Evolutionary conservation across 2,797 vertebrate genomes (phyloP).

Genomic region (Numenius phaeopus): DNA sequence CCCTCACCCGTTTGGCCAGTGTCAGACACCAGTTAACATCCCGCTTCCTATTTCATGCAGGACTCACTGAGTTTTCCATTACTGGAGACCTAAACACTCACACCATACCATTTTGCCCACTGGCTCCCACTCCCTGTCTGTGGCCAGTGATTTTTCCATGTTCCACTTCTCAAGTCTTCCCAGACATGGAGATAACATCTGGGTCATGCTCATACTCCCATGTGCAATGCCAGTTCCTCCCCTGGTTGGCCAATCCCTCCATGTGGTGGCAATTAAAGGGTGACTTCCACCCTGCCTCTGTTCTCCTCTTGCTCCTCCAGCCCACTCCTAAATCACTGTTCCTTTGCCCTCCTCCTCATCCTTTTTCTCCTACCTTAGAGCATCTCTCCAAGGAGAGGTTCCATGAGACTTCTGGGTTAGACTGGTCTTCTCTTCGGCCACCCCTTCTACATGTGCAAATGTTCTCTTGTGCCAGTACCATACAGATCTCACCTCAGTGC

Average conservation of each 20-base stretch:
- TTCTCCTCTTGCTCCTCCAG: background rate
- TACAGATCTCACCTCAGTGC: background rate
- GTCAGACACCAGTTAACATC: background rate
- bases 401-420: background rate
- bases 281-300: background rate
- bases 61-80: background rate
- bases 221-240: background rate
- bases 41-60: background rate
- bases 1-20: background rate
- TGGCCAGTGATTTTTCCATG: background rate
- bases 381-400: background rate
- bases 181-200: background rate
- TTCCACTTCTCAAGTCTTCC: background rate
- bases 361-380: background rate
- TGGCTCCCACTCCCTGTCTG: background rate
- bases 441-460: fast-evolving
- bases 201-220: background rate
- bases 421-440: background rate
- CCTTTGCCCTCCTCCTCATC: background rate
- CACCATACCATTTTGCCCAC: background rate
- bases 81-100: background rate
- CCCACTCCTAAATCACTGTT: background rate
- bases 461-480: background rate
- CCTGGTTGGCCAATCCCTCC: background rate
- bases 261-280: background rate